phyloP scores from a whole-genome alignment of 2,797 vertebrate genomes.

The Lutjanus argentimaculatus region DNA sequence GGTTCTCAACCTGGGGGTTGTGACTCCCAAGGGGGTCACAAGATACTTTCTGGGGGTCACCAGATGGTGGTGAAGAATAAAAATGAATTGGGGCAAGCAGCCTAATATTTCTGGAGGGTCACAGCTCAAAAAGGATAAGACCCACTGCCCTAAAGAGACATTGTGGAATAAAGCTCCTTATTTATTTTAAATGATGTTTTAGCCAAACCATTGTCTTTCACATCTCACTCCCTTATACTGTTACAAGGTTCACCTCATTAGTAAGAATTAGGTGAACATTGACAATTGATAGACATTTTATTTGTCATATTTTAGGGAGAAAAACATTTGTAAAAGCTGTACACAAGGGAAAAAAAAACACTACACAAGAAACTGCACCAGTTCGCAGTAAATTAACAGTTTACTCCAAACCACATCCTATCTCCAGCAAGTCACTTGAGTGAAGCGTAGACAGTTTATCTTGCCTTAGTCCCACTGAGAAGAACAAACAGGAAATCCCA shows the following conservation, averaged over 20 bases:
- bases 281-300: background rate
- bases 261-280: background rate
- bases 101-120: no score
- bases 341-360: background rate
- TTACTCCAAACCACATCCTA: slow-evolving; percentile 38
- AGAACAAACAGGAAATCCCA: slow-evolving; percentile 40
- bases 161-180: background rate
- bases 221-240: background rate
- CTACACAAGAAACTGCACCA: slow-evolving; percentile 8
- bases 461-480: background rate
- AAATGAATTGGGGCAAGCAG: no score
- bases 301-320: background rate
- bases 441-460: slow-evolving; percentile 27
- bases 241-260: background rate
- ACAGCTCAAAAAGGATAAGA: no score
- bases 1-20: background rate
- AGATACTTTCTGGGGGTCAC: no score
- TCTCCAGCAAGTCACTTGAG: slow-evolving; percentile 13
- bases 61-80: no score
- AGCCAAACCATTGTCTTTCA: background rate
- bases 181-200: slow-evolving; percentile 1
- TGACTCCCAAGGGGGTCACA: no score
- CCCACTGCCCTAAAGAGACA: no score
- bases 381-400: slow-evolving; percentile 23
- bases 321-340: background rate